These are phyloP conservation scores for Dryocosmus kuriphilus DNA, from an alignment of 2,888 invertebrate genomes.

Conservation along the genomic window DNA sequence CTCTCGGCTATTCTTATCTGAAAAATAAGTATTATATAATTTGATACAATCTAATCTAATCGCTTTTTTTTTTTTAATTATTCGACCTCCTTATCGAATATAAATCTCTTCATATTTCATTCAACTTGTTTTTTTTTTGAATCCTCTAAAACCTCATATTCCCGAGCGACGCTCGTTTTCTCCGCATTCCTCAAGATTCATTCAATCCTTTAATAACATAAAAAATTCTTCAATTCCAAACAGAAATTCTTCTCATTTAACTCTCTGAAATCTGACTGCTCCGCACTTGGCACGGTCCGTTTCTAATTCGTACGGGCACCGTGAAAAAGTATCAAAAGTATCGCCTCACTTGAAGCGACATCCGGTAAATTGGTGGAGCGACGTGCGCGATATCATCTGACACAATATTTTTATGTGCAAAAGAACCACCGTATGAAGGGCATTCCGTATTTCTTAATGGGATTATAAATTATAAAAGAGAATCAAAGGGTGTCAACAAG, in stretches of 20 bases:
- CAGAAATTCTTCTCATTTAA: neutral
- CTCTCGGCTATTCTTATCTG: too few relatives aligned
- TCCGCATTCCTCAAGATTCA: slow-evolving; percentile 16
- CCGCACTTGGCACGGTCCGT: slow-evolving; percentile 1
- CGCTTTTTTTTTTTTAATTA: too few relatives aligned
- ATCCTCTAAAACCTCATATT: neutral
- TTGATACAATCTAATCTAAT: too few relatives aligned
- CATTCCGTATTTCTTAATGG: slow-evolving; percentile 68
- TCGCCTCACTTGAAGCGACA: slow-evolving; percentile 51
- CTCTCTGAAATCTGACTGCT: slow-evolving; percentile 3
- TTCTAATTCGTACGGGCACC: slow-evolving; percentile 39
- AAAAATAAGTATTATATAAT: too few relatives aligned
- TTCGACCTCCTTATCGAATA: too few relatives aligned
- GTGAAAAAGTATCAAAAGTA: slow-evolving; percentile 28
- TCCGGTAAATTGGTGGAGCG: slow-evolving; percentile 63
- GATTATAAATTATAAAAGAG: slow-evolving; percentile 62
- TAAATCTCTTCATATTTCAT: too few relatives aligned
- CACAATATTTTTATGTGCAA: slow-evolving; percentile 69
- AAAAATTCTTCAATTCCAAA: neutral
- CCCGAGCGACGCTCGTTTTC: neutral
- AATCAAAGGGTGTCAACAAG: neutral
- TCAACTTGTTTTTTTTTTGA: neutral
- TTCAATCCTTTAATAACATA: neutral
- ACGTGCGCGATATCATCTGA: slow-evolving; percentile 62
- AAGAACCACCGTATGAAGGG: slow-evolving; percentile 53